Evolutionary conservation across 2,888 invertebrate species (phyloP), one percentile per base, ranked within the genome.

Genomic region (Cinara cedri): DNA sequence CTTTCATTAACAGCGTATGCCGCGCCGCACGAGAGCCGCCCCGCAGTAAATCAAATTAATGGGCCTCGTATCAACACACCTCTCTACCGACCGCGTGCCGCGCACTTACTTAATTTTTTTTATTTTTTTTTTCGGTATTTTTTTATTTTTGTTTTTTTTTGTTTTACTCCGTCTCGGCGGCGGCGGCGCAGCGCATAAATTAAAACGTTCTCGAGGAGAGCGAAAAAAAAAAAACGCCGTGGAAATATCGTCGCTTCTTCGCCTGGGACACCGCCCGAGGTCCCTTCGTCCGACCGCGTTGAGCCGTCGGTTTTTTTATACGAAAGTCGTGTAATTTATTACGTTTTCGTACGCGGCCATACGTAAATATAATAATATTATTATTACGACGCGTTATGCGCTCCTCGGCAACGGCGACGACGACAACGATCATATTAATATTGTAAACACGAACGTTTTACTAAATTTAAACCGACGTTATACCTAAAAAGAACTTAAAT

Each of bases 41-140:
- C 57, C 14, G 46, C 68, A 78, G 76, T 68, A 78, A 78, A 78
- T 78, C 68, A 78, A 78, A 78, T 78, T 78, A 78, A 78, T 78
- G 76, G 76, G 68, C 57, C 44, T 65, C 76, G 42, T 78, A 68
- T 78, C 76, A 78, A 68, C 76, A 70, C 76, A 55, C 57, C 66
- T 66, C 76, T 34, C 55, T 55, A 75, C 65, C 55, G 66, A 75
- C 65, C 75, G 55, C 21, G 21, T 16, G 46, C 24, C 42, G 26
- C 42, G 26, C 66, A 16, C 42, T 60, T 19, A n/a, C n/a, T 60
- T 60, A 4, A 34, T 34, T 34, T 34, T n/a, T 4, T 34, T 34
- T 34, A 34, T 34, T 34, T 34, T 34, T 34, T 34, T 34, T 34
- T 34, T 34, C 6, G 34, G 34, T 34, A 4, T 34, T 34, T 34